Evolutionary conservation across 2,797 vertebrate genomes (phyloP).

Genomic region (Hydrolagus colliei): DNA sequence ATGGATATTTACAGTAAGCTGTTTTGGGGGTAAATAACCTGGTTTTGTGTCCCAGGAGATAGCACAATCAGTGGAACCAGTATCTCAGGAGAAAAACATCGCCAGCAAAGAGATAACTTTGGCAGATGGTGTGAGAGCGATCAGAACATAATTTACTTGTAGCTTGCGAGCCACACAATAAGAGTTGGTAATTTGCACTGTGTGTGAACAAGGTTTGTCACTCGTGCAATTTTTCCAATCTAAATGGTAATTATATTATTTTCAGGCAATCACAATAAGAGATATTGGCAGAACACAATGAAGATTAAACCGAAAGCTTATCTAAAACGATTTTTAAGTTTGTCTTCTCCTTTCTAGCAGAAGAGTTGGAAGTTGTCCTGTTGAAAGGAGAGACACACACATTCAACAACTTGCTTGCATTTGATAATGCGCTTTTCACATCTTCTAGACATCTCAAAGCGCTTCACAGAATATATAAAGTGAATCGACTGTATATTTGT

Average conservation of each 20-base stretch:
- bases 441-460: too few relatives aligned
- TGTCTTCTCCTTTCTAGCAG: too few relatives aligned
- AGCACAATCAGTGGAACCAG: not conserved
- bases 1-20: not conserved
- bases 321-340: not conserved
- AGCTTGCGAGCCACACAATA: not conserved
- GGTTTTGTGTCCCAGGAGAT: not conserved
- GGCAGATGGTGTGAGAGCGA: not conserved
- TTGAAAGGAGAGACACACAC: too few relatives aligned
- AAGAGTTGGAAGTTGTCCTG: too few relatives aligned
- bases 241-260: slow-evolving; percentile 23
- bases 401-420: too few relatives aligned
- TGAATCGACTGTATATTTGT: too few relatives aligned
- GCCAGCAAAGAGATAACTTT: not conserved
- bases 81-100: not conserved
- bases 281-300: not conserved
- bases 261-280: slow-evolving; percentile 7
- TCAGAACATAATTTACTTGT: not conserved
- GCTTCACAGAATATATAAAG: too few relatives aligned
- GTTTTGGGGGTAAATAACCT: not conserved
- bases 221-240: slow-evolving; percentile 8
- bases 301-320: not conserved
- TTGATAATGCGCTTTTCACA: too few relatives aligned
- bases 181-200: not conserved
- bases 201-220: not conserved